Evolutionary conservation across 2,113 vertebrate species (phyloP), one percentile per base, ranked within the genome.

Genomic region (Promerops cafer): DNA sequence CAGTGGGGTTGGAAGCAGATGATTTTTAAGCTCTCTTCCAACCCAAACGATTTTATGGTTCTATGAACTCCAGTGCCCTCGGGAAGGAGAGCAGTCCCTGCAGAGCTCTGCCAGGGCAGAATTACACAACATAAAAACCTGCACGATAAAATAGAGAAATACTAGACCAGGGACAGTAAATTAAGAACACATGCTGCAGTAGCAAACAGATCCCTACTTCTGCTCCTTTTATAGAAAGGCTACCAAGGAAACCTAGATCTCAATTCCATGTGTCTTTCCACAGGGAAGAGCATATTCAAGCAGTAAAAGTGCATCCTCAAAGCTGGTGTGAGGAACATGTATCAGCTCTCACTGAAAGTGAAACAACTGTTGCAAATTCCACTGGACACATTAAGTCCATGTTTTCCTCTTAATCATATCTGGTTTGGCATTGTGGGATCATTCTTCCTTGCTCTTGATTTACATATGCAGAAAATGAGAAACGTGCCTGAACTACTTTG

Each of bases 91-190:
- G 2, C 12, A 61, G 26, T 10, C 17, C 61, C 64, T 77, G 37
- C 21, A n/a, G 23, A 86, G 18, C 5, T 21, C 40, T 72, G 17
- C 30, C 26, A 40, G 40, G 16, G 16, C 20, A 80, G 40, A 86
- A 18, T 56, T 63, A 59, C 30, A 50, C 16, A 39, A 27, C 10
- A 60, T 27, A 31, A 49, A 69, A 87, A 61, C 8, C 5, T 47
- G 7, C 4, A 9, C 0, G 0, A 37, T 40, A 60, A 79, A 90
- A 64, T 7, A 50, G 3, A 35, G 42, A 63, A 45, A 79, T 47
- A n/a, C 3, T 35, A n/a, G 71, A 14, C 9, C 3, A 1, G 2
- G 2, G n/a, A 26, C 8, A 28, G 16, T 10, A 66, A 57, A 49
- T 60, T 56, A 64, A 19, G 14, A 83, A 8, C 18, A 47, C 3